These are phyloP conservation scores for Intellagama lesueurii DNA, from an alignment of 2,797 vertebrate species.

Conservation along the genomic window DNA sequence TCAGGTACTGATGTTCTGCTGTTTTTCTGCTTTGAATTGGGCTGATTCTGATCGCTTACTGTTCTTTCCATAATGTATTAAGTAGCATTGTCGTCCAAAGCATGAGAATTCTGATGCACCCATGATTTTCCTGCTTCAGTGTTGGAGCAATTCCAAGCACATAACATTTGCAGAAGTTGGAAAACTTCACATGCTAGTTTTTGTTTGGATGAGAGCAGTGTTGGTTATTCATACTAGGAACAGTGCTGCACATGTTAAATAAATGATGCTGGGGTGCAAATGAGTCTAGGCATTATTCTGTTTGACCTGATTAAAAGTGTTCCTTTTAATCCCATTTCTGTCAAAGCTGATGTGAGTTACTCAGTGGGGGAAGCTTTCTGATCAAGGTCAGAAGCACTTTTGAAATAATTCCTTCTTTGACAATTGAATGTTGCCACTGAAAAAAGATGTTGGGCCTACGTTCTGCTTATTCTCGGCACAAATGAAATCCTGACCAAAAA, in stretches of 20 bases:
- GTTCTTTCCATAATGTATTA: neutral
- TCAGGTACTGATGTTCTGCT: conserved; percentile 79
- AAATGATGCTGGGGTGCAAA: neutral
- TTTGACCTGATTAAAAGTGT: neutral
- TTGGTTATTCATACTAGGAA: neutral
- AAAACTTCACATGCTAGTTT: neutral
- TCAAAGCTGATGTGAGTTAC: neutral
- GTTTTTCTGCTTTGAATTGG: conserved; percentile 2
- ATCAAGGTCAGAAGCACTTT: neutral
- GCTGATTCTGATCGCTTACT: neutral
- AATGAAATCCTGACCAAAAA: neutral
- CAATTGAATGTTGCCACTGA: neutral
- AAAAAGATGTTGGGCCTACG: neutral
- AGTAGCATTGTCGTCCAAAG: neutral
- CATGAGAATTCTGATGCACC: neutral
- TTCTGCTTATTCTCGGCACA: neutral
- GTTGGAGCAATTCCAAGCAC: neutral
- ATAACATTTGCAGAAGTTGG: neutral
- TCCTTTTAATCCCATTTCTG: neutral
- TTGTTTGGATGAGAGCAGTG: too few relatives aligned
- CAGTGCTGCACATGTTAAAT: neutral
- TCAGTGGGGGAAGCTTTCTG: neutral
- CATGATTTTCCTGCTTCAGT: neutral
- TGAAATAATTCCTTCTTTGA: neutral
- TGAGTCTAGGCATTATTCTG: neutral